Conservation (phyloP, 2,113 vertebrate species). For the Pterocles orientalis region DNA sequence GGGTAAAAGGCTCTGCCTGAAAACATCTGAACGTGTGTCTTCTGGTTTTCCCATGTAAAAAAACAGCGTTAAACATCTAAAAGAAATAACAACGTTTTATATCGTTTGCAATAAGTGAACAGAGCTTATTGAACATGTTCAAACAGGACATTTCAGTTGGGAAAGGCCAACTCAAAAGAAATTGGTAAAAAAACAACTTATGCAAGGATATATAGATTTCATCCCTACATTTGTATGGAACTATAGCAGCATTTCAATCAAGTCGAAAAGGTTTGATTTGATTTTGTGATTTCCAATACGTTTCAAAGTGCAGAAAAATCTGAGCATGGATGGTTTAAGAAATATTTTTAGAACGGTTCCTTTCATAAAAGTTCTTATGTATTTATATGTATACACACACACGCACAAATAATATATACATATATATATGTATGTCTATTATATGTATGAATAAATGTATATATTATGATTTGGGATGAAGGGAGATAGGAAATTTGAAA, state of each 20-base stretch:
- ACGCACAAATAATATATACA: not conserved
- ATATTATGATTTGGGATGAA: not conserved
- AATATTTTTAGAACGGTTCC: not conserved
- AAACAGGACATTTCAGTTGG: not conserved
- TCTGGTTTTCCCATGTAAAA: not conserved
- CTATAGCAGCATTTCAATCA: not conserved
- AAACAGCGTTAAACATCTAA: accelerated
- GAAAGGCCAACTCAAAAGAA: not conserved
- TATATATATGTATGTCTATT: not conserved
- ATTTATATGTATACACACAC: not conserved
- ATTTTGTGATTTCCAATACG: not conserved
- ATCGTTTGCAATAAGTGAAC: not conserved
- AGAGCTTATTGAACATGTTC: not conserved
- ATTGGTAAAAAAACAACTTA: not conserved
- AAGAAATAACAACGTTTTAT: not conserved
- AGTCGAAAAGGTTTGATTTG: not conserved
- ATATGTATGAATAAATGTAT: not conserved
- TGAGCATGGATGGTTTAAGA: not conserved
- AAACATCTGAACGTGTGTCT: accelerated
- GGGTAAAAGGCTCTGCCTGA: not conserved
- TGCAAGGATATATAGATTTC: not conserved
- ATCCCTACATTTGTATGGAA: not conserved
- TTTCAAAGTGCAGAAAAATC: not conserved
- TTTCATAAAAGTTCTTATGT: not conserved
- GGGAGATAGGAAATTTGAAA: not conserved